Evolutionary conservation across 2,888 invertebrate species (phyloP).

Genomic region (Cosmopolites sordidus): DNA sequence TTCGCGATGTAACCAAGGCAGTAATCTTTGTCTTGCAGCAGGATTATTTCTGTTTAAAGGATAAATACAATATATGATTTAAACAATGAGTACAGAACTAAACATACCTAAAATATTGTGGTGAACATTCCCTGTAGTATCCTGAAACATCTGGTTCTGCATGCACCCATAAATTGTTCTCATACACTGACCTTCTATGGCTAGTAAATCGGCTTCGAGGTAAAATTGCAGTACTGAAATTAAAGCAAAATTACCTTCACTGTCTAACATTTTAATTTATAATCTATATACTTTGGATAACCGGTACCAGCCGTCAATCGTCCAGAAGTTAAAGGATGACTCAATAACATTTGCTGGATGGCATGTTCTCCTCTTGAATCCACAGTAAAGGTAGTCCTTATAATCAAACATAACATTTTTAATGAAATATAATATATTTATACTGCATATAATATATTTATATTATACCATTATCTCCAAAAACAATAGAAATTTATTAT

Average conservation of each 20-base stretch:
- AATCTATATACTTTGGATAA: conserved; percentile 30
- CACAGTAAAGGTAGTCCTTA: conserved; percentile 66
- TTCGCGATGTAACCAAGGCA: conserved; percentile 87
- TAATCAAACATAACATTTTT: too few species aligned
- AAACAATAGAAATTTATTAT: neutral
- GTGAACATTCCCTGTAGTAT: conserved; percentile 67
- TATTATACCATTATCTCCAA: neutral
- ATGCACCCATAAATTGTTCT: conserved; percentile 69
- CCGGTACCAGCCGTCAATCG: conserved; percentile 35
- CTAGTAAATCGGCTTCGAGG: conserved; percentile 40
- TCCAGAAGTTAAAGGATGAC: conserved; percentile 43
- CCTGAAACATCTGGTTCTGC: conserved; percentile 67
- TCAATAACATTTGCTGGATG: conserved; percentile 57
- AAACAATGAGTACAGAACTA: neutral
- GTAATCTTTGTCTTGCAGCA: conserved; percentile 73
- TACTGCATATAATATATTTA: neutral
- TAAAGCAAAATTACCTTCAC: neutral
- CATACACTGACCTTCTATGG: conserved; percentile 70
- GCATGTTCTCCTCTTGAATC: conserved; percentile 59
- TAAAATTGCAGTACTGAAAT: neutral
- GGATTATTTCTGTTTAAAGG: conserved; percentile 63
- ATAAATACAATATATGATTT: neutral
- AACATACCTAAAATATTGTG: conserved; percentile 67
- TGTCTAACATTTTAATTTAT: neutral
- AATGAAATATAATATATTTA: neutral